Evolutionary conservation across 2,888 invertebrate species (phyloP).

Genomic region (Melanophora roralis): DNA sequence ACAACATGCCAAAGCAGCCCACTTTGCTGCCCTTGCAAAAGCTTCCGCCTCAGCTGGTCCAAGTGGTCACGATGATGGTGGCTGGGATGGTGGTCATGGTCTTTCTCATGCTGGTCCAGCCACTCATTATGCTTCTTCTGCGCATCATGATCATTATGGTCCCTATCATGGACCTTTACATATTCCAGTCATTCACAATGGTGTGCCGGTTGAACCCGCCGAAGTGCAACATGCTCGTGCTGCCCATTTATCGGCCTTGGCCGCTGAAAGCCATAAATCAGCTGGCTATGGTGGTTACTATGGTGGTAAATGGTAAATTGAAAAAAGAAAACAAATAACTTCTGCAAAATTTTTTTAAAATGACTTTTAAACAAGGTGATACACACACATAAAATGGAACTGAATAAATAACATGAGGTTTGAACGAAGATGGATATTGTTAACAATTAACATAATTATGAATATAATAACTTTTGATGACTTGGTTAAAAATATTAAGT

Average conservation of each 20-base stretch:
- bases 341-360: conserved; percentile 3
- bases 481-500: conserved; percentile 41
- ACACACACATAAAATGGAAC: conserved; percentile 55
- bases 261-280: conserved; percentile 74
- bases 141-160: conserved; percentile 65
- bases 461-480: conserved; percentile 51
- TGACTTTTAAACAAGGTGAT: conserved; percentile 48
- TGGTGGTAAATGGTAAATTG: conserved; percentile 62
- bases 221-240: conserved; percentile 78
- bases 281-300: conserved; percentile 67
- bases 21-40: conserved; percentile 75
- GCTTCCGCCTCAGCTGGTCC: conserved; percentile 68
- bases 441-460: conserved; percentile 35
- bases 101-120: conserved; percentile 66
- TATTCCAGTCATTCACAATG: conserved; percentile 77
- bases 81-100: conserved; percentile 68
- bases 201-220: conserved; percentile 78
- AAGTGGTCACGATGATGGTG: conserved; percentile 66
- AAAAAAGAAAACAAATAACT: too few species aligned
- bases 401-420: conserved; percentile 56
- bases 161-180: conserved; percentile 76
- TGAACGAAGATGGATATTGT: conserved; percentile 55
- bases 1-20: conserved; percentile 77
- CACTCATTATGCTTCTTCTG: conserved; percentile 53
- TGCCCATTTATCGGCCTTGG: conserved; percentile 75